Conservation (phyloP, 2,888 invertebrate genomes). For the Strigamia transsilvanica region DNA sequence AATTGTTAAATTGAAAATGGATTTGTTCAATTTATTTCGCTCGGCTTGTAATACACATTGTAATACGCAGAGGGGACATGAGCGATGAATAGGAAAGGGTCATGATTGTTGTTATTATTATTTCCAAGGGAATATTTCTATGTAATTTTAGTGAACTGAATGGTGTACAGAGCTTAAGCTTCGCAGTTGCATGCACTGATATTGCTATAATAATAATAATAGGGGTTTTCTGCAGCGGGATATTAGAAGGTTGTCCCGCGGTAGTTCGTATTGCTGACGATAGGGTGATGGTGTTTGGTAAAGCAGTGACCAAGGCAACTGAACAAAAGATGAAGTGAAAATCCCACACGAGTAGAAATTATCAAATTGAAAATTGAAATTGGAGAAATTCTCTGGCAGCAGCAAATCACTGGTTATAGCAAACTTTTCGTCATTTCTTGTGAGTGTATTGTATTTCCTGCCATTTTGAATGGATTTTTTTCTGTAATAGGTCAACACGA, state of each 20-base stretch:
- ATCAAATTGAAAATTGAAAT: too few species aligned
- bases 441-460: too few species aligned
- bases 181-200: background rate
- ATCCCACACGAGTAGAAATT: background rate
- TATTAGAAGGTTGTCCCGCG: background rate
- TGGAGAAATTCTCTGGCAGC: too few species aligned
- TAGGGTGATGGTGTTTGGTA: background rate
- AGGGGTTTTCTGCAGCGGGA: background rate
- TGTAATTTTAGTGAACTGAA: background rate
- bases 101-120: background rate
- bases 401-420: too few species aligned
- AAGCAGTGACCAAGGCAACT: background rate
- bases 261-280: background rate
- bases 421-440: too few species aligned
- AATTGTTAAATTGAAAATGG: conserved; percentile 16
- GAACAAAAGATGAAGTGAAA: background rate
- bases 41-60: background rate
- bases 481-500: too few species aligned
- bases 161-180: background rate
- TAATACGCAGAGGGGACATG: background rate
- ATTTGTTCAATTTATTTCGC: conserved; percentile 6
- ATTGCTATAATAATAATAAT: background rate
- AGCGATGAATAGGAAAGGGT: background rate
- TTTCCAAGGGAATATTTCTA: background rate
- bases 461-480: too few species aligned